Evolutionary conservation across 2,797 vertebrate species (phyloP), one percentile per base, ranked within the genome.

Genomic region (Sebastes hopkinsi): DNA sequence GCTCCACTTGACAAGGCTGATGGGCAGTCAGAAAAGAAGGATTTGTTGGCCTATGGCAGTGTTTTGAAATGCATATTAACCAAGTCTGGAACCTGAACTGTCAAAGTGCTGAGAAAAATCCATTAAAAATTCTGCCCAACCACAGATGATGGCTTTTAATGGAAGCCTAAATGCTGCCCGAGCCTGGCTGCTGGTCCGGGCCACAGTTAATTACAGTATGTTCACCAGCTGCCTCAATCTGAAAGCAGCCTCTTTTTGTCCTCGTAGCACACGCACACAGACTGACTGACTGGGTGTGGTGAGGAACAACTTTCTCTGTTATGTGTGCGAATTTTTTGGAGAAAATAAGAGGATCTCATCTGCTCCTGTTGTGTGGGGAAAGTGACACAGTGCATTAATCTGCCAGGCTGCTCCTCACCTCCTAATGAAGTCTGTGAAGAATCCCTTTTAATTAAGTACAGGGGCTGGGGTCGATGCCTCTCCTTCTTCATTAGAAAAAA

Each of bases 401-500:
- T 93, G 85, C 83, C 87, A 88, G 91, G 86, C 88, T 86, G 85
- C 87, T 86, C 75, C 81, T 91, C 92, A 92, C 89, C 86, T 90
- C 89, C 92, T 95, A 96, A 96, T 96, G 94, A 95, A 96, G 95
- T 94, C 94, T 92, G 94, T 94, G 93, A 96, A 95, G 93, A 94
- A 95, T 95, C 93, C 85, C 87, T 95, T 94, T 96, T 96, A 96
- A 96, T 96, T 95, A 95, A 95, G 93, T 93, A 89, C 87, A 89
- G 89, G 88, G 89, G 87, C 86, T 73, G 72, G 77, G 92, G 95
- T 95, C 92, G 88, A 95, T 95, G 90, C 88, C 87, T 91, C 88
- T 94, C 94, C 94, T 87, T 92, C 92, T 93, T 94, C 91, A 95
- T 95, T 94, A 94, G 85, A 89, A 87, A 82, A 87, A 82, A 85